A percentile compares a stretch with the other conserved stretches of the same genome.
Evolutionary conservation across 2,888 invertebrate species (phyloP).

Genomic region (Caenorhabditis sp.): DNA sequence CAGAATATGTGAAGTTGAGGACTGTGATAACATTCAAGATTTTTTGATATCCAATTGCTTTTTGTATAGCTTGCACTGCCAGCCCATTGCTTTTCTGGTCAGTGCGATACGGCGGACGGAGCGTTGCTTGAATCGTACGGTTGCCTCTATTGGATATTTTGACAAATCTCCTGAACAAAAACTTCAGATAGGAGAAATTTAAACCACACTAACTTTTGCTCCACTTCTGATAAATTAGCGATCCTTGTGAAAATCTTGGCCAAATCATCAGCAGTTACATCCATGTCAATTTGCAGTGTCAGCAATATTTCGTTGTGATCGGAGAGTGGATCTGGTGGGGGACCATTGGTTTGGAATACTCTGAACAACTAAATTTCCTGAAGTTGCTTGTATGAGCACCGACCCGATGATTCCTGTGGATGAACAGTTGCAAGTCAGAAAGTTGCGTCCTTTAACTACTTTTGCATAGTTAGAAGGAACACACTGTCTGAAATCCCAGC

Average conservation of each 20-base stretch:
- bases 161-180: conserved; percentile 65
- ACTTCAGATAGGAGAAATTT: too few species aligned
- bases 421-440: conserved; percentile 70
- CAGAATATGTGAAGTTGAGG: conserved; percentile 46
- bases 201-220: conserved; percentile 25
- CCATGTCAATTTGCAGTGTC: conserved; percentile 31
- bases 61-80: conserved; percentile 73
- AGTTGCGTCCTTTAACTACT: conserved; percentile 26
- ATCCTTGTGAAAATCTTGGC: conserved; percentile 52
- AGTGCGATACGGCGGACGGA: conserved; percentile 73
- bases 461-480: conserved; percentile 63
- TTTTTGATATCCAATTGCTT: conserved; percentile 60
- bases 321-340: conserved; percentile 68
- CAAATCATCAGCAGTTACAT: conserved; percentile 61
- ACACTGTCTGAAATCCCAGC: conserved; percentile 69
- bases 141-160: conserved; percentile 56
- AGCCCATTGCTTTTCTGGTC: conserved; percentile 70
- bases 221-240: conserved; percentile 50
- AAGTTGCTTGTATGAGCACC: too few species aligned
- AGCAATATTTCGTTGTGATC: conserved; percentile 73
- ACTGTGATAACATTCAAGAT: conserved; percentile 43
- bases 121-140: conserved; percentile 56
- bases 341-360: conserved; percentile 70
- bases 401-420: conserved; percentile 72
- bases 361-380: conserved; percentile 64